phyloP scores from a whole-genome alignment of 2,797 vertebrate genomes.

The Hemitrygon akajei region DNA sequence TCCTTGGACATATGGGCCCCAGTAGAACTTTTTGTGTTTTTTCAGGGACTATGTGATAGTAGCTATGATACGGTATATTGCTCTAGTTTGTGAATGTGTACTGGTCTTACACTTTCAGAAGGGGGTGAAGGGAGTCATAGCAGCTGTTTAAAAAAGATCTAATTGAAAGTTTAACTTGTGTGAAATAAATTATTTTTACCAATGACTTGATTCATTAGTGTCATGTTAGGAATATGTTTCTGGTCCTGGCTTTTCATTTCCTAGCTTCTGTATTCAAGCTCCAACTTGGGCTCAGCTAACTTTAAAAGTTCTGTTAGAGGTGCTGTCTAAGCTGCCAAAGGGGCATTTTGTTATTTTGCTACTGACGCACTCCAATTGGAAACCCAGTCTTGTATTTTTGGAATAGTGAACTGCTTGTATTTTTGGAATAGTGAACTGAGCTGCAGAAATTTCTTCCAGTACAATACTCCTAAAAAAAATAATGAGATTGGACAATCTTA shows the following conservation, averaged over 20 bases:
- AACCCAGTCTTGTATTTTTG: neutral
- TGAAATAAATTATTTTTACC: neutral
- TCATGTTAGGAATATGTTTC: neutral
- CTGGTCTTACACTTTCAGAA: neutral
- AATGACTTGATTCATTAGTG: neutral
- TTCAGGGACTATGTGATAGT: neutral
- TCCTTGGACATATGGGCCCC: too few relatives aligned
- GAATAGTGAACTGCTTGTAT: neutral
- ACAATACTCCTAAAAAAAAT: neutral
- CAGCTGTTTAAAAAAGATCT: neutral
- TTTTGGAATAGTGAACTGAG: neutral
- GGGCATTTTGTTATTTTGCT: neutral
- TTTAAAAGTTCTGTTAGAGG: neutral
- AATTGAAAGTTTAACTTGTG: neutral
- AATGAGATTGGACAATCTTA: neutral
- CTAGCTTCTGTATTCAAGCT: neutral
- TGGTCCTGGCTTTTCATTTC: neutral
- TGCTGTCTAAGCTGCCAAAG: neutral
- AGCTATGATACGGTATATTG: neutral
- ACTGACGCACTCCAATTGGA: too few relatives aligned
- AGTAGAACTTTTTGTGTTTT: neutral
- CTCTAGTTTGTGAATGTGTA: neutral
- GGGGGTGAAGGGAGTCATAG: neutral
- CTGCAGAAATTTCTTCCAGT: neutral
- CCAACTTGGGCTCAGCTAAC: neutral